phyloP scores from a whole-genome alignment of 2,797 vertebrate species.

The Microctenopoma lineatum region DNA sequence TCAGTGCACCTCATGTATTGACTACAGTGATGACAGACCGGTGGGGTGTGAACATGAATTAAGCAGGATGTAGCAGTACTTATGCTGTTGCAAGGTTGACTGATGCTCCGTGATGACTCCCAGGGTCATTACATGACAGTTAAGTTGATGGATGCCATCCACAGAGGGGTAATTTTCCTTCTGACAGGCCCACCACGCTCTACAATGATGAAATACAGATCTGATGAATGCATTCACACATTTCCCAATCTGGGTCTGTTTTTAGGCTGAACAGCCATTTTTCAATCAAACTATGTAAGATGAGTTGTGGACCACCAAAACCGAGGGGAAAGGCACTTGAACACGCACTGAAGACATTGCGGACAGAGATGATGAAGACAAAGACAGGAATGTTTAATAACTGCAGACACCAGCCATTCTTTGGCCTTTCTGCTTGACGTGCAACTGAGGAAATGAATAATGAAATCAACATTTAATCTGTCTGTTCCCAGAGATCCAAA shows the following conservation, averaged over 20 bases:
- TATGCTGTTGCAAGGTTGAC: conserved; percentile 51
- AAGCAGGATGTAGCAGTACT: conserved; percentile 55
- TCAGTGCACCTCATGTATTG: conserved; percentile 41
- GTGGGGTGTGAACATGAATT: conserved; percentile 71
- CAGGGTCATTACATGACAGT: conserved; percentile 79
- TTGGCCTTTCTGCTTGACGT: neutral
- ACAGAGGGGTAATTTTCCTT: conserved; percentile 74
- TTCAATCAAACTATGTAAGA: conserved; percentile 54
- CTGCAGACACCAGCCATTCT: neutral
- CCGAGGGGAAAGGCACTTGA: conserved; percentile 1
- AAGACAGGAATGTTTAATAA: conserved; percentile 17
- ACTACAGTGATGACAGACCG: conserved; percentile 42
- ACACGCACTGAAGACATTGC: conserved; percentile 9
- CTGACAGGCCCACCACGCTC: conserved; percentile 60
- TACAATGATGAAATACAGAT: conserved; percentile 63
- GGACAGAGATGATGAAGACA: conserved; percentile 19
- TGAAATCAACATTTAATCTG: neutral
- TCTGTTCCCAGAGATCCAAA: neutral
- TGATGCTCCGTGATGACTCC: conserved; percentile 65
- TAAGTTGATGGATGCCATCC: conserved; percentile 73
- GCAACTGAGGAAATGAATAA: neutral
- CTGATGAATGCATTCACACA: conserved; percentile 67
- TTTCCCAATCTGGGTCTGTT: conserved; percentile 54
- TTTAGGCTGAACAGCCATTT: conserved; percentile 65
- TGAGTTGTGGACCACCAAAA: conserved; percentile 42